phyloP scores from a whole-genome alignment of 2,888 invertebrate species.

The Brenthis ino region DNA sequence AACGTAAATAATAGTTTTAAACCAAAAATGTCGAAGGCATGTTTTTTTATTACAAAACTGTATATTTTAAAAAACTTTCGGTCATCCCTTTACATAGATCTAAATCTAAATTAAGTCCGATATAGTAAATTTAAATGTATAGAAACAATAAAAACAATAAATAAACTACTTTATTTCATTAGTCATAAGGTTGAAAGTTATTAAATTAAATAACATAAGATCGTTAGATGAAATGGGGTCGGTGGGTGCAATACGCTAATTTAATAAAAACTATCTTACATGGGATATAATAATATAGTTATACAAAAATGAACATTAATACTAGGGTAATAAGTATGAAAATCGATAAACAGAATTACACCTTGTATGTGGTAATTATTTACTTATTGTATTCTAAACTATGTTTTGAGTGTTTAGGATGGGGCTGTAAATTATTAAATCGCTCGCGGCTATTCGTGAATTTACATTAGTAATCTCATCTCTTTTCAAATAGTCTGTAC shows the following conservation, averaged over 20 bases:
- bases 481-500: too few relatives aligned
- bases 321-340: conserved; percentile 4
- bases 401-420: not conserved
- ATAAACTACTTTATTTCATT: too few relatives aligned
- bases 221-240: conserved; percentile 32
- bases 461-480: not conserved
- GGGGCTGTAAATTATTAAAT: not conserved
- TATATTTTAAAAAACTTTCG: too few relatives aligned
- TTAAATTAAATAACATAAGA: not conserved
- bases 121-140: too few relatives aligned
- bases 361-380: not conserved
- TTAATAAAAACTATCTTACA: conserved; percentile 38
- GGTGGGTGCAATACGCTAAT: conserved; percentile 41
- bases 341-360: conserved; percentile 2
- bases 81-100: too few relatives aligned
- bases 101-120: too few relatives aligned
- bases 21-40: not conserved
- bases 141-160: too few relatives aligned
- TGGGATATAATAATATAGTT: conserved; percentile 15
- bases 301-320: conserved; percentile 15
- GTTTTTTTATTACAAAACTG: too few relatives aligned
- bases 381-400: not conserved
- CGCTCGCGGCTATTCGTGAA: not conserved
- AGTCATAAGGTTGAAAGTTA: too few relatives aligned
- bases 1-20: not conserved